phyloP scores from a whole-genome alignment of 2,888 invertebrate species.

The Eristalis pertinax region DNA sequence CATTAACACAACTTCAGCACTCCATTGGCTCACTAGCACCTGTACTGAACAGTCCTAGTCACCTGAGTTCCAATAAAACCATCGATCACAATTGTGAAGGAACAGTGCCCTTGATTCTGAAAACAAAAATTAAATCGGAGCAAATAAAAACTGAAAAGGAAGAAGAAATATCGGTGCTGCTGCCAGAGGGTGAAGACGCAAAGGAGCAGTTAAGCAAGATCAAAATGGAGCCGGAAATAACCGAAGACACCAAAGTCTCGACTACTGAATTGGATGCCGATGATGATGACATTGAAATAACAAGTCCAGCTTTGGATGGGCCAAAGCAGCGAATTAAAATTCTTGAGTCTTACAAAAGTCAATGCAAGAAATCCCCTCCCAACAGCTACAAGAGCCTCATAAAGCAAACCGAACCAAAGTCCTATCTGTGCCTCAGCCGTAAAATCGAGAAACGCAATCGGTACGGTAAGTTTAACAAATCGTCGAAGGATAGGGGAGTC shows the following conservation, averaged over 20 bases:
- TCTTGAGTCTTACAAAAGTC: conserved; percentile 76
- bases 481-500: conserved; percentile 73
- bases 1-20: conserved; percentile 65
- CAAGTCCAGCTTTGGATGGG: conserved; percentile 52
- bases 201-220: conserved; percentile 78
- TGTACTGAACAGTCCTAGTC: conserved; percentile 63
- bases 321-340: conserved; percentile 77
- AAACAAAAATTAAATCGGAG: conserved; percentile 80
- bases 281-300: conserved; percentile 60
- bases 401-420: conserved; percentile 80
- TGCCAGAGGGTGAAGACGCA: conserved; percentile 62
- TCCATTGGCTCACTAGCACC: conserved; percentile 36
- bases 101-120: conserved; percentile 73
- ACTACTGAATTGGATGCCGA: conserved; percentile 64
- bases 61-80: conserved; percentile 41
- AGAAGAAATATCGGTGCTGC: conserved; percentile 73
- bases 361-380: conserved; percentile 78
- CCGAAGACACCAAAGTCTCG: conserved; percentile 71
- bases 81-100: conserved; percentile 59
- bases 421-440: conserved; percentile 79
- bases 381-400: conserved; percentile 81
- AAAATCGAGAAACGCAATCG: conserved; percentile 77
- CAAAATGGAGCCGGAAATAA: conserved; percentile 77
- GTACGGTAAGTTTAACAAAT: conserved; percentile 76
- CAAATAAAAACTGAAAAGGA: conserved; percentile 80